Conservation (phyloP, 2,888 invertebrate species). For the Thelaira solivaga region DNA sequence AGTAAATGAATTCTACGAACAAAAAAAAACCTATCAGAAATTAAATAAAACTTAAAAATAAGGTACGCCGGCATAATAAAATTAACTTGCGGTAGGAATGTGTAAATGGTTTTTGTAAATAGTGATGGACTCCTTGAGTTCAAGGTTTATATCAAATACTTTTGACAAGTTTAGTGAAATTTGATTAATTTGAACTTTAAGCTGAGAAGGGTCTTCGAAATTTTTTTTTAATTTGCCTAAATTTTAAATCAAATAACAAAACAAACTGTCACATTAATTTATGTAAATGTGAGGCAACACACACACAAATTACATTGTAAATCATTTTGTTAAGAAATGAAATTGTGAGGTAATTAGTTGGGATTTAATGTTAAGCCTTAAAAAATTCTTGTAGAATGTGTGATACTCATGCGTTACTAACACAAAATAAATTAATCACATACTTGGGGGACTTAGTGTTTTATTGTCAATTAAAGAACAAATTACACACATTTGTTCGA, state of each 20-base stretch:
- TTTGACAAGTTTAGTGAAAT: too few relatives aligned
- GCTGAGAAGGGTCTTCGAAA: too few relatives aligned
- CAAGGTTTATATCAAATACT: too few relatives aligned
- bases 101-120: conserved; percentile 12
- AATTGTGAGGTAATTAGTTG: conserved; percentile 23
- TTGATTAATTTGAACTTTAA: too few relatives aligned
- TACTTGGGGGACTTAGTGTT: conserved; percentile 24
- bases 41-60: neutral
- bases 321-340: conserved; percentile 10
- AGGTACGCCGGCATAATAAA: neutral
- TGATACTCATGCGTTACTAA: neutral
- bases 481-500: neutral
- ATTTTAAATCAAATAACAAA: too few relatives aligned
- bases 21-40: too few relatives aligned
- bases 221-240: too few relatives aligned
- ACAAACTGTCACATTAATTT: neutral
- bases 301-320: conserved; percentile 1
- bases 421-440: conserved; percentile 9
- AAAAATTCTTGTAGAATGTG: neutral
- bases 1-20: neutral
- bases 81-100: neutral
- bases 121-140: too few relatives aligned
- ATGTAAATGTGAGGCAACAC: conserved; percentile 21
- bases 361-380: conserved; percentile 27
- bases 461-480: conserved; percentile 28